Conservation (phyloP, 2,797 vertebrate genomes). For the Fistularia commersonii region DNA sequence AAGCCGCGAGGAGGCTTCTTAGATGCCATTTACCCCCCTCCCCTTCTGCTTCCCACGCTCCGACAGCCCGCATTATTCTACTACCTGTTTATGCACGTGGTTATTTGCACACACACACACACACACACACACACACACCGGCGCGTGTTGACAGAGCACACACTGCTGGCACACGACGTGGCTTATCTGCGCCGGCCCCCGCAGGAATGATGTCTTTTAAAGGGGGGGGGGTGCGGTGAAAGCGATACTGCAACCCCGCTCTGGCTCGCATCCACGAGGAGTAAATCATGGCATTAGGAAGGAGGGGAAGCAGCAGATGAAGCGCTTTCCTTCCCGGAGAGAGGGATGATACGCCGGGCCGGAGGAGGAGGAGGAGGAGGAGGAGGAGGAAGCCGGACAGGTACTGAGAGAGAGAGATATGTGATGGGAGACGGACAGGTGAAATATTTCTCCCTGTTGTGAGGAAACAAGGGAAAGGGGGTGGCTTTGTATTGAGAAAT, state of each 20-base stretch:
- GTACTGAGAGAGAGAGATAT: conserved; percentile 68
- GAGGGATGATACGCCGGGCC: conserved; percentile 43
- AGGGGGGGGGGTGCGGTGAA: conserved; percentile 35
- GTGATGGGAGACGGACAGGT: conserved; percentile 56
- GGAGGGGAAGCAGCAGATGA: conserved; percentile 30
- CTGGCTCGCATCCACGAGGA: conserved; percentile 48
- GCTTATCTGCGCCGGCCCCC: conserved; percentile 37
- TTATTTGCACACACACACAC: conserved; percentile 15
- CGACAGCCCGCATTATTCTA: too few relatives aligned
- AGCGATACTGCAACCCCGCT: conserved; percentile 43
- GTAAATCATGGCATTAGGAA: conserved; percentile 61
- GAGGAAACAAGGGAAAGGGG: conserved; percentile 62
- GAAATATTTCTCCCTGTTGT: conserved; percentile 70
- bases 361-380: conserved; percentile 18
- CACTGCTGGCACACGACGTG: conserved; percentile 20
- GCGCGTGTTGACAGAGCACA: conserved; percentile 33
- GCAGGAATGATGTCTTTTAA: conserved; percentile 38
- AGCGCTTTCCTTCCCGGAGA: conserved; percentile 49
- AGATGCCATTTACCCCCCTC: conserved; percentile 35
- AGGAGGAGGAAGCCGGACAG: conserved; percentile 53
- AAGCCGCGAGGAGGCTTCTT: conserved; percentile 19
- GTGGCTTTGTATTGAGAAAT: conserved; percentile 59
- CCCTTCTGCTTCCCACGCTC: conserved; percentile 20
- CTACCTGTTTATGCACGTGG: conserved; percentile 7
- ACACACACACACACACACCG: too few relatives aligned